Evolutionary conservation across 2,113 vertebrate genomes (phyloP), one percentile per base, ranked within the genome.

Genomic region (Anguilla rostrata): DNA sequence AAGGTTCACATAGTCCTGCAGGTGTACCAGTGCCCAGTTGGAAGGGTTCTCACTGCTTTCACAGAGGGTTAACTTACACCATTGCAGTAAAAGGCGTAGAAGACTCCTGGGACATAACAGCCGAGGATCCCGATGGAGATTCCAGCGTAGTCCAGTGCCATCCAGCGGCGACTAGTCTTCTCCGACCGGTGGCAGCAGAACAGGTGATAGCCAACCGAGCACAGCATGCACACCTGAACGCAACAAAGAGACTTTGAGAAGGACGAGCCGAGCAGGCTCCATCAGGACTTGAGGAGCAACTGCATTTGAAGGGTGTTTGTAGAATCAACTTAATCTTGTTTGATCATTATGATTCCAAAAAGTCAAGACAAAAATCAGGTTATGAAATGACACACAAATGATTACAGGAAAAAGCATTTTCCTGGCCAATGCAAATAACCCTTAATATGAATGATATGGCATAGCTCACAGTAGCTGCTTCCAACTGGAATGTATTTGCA

Each of bases 61-160:
- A 85, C 0, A 29, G 34, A 46, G 26, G 43, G 34, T 40, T 56
- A 53, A 94, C 97, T 93, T 94, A 99, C 98, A 1, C 96, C 95
- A 78, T 97, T 96, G 91, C 98, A 99, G 88, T 99, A 99, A 94
- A 99, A 99, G 26, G 98, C 98, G 18, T 99, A 99, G 94, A 98
- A 99, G 75, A 99, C 97, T 43, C 98, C 98, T 0, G 98, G 99
- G 16, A 99, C 97, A 0, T 99, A 99, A 89, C 98, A 99, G 90
- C 98, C 98, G 88, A 99, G 94, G 93, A 99, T 99, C 14, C 98
- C 98, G 0, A 99, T 95, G 84, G 98, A 99, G 91, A 99, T 99
- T 34, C 98, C 98, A 0, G 98, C 98, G 0, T 98, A 99, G 91
- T 99, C 98, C 85, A 99, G 88, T 0, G 98, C 96, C 96, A 99